A percentile compares a stretch with the other conserved stretches of the same genome.
phyloP scores from a whole-genome alignment of 2,797 vertebrate genomes.

The Remorina albescens region DNA sequence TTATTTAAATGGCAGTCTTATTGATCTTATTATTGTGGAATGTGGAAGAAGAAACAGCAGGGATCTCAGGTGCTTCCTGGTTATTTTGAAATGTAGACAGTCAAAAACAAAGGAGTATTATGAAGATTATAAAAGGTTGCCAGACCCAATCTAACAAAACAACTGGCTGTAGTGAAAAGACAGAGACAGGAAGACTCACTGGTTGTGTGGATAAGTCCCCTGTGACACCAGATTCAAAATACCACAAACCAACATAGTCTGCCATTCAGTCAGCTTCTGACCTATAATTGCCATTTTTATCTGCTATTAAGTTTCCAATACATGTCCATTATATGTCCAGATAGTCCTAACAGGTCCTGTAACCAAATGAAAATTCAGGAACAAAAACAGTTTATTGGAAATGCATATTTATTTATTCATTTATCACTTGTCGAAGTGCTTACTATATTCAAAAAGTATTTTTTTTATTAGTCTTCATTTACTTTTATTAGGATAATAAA shows the following conservation, averaged over 20 bases:
- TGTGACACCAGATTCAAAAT: constrained; percentile 52
- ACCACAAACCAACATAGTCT: constrained; percentile 34
- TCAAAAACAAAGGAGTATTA: constrained; percentile 63
- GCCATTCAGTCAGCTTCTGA: constrained; percentile 5
- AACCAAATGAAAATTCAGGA: constrained; percentile 4
- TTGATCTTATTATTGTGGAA: constrained; percentile 79
- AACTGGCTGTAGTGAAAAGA: constrained; percentile 63
- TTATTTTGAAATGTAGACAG: constrained; percentile 77
- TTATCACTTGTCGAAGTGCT: not conserved
- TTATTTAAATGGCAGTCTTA: constrained; percentile 76
- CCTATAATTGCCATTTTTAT: constrained; percentile 18
- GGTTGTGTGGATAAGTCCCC: constrained; percentile 32
- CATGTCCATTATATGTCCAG: not conserved
- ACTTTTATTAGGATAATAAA: too few species aligned
- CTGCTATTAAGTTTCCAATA: not conserved
- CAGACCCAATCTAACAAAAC: constrained; percentile 64
- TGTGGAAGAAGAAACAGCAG: constrained; percentile 54
- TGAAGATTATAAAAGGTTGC: constrained; percentile 57
- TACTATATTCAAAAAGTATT: not conserved
- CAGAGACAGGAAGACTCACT: constrained; percentile 36
- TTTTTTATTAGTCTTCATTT: not conserved
- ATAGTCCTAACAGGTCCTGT: constrained; percentile 1
- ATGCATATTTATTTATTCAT: not conserved
- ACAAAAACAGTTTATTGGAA: not conserved
- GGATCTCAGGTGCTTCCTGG: constrained; percentile 67